These are phyloP conservation scores for Synanthedon myopaeformis DNA, from an alignment of 2,888 invertebrate genomes.

Conservation along the genomic window DNA sequence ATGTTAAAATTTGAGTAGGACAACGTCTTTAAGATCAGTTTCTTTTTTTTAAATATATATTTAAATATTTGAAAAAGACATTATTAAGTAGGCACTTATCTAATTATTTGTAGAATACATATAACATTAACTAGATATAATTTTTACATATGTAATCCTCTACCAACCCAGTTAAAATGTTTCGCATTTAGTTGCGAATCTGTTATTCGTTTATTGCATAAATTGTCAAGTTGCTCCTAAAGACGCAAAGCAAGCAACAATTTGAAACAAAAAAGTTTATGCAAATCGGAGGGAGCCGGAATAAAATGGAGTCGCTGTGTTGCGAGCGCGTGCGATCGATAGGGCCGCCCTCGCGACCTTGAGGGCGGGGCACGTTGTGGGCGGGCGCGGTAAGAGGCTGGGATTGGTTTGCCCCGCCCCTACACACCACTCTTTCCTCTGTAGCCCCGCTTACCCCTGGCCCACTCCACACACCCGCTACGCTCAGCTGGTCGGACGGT, in stretches of 20 bases:
- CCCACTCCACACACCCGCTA: conserved; percentile 12
- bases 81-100: too few species aligned
- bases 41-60: too few species aligned
- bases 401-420: conserved; percentile 47
- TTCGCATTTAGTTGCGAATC: too few species aligned
- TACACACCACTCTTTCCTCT: conserved; percentile 18
- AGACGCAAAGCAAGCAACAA: conserved; percentile 31
- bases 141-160: too few species aligned
- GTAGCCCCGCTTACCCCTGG: conserved; percentile 20
- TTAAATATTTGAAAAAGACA: too few species aligned
- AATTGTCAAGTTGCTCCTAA: neutral
- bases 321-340: conserved; percentile 63
- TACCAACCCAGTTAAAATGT: too few species aligned
- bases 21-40: too few species aligned
- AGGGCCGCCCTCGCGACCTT: conserved; percentile 54
- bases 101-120: too few species aligned
- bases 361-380: conserved; percentile 55
- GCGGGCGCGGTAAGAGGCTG: conserved; percentile 58
- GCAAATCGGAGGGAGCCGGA: conserved; percentile 61
- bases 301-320: conserved; percentile 63
- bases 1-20: too few species aligned
- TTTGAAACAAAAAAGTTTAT: conserved; percentile 62
- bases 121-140: too few species aligned
- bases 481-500: conserved; percentile 19
- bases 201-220: neutral